Base-by-base conservation (phyloP, 2,888 invertebrate species). In the Ormyrus labotus region DNA sequence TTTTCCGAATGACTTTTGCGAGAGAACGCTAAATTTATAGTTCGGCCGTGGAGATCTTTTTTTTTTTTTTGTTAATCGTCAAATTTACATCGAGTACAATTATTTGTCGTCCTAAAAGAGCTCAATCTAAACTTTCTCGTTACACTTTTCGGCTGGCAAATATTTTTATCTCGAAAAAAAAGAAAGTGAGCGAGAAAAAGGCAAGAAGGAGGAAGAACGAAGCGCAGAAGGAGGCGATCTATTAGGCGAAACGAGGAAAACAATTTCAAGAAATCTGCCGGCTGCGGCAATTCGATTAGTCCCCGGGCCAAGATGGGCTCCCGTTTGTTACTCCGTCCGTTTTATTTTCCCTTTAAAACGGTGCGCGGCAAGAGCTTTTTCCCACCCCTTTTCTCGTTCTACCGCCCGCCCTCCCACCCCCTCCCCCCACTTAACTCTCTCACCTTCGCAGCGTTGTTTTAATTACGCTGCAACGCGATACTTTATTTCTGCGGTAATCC, bases 281-380 rank as follows among this genome's bases (percentile, higher is more conserved):
- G 86, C 86, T 85, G 85, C 85, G 88, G 87, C 89, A 90, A 90
- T 90, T 89, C 87, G 88, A 90, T 90, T 90, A 90, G 88, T 86
- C 87, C 34, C 34, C 86, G 83, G 87, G 85, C 83, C 85, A 85
- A 88, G 88, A 89, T 89, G 88, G 88, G 87, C 86, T 88, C 87
- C 85, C 88, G 85, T 87, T 88, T 88, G 87, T 87, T 87, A 87
- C 69, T 45, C 57, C 69, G 86, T 82, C 84, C 84, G 84, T 85
- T 86, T 85, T 85, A 85, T 85, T 85, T 86, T 79, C 70, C 81
- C 74, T 74, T 70, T 72, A 78, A 81, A 78, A 73, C 67, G 72
- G 55, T 68, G 68, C 48, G 34, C 45, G 50, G 50, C 19, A 53
- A 64, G 64, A 65, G 47, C 78, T 65, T 64, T 57, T 61, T 64